These are phyloP conservation scores for Callionymus lyra DNA, from an alignment of 2,113 vertebrate species.

Conservation along the genomic window DNA sequence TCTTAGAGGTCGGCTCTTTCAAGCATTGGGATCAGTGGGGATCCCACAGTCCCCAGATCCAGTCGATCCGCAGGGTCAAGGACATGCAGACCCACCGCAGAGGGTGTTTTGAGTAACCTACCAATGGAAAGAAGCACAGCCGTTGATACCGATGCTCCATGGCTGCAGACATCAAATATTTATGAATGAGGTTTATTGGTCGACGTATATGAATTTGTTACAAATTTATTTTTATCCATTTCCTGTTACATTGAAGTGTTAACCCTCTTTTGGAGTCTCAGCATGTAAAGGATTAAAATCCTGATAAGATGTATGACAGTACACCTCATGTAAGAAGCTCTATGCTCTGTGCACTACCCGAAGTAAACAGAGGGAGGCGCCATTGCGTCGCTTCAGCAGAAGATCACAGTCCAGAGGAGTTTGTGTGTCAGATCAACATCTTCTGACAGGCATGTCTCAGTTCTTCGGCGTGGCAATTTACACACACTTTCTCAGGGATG, in stretches of 20 bases:
- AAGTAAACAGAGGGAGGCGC: constrained; percentile 38
- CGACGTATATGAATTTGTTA: no score
- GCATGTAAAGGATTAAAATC: no score
- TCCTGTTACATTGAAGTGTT: no score
- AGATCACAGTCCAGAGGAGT: constrained; percentile 2
- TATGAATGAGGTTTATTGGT: no score
- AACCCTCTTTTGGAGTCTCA: no score
- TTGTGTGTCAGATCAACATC: constrained; percentile 24
- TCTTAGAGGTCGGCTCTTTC: constrained; percentile 67
- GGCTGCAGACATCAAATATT: no score
- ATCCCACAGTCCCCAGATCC: constrained; percentile 70
- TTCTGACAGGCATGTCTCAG: constrained; percentile 27
- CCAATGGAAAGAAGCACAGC: no score
- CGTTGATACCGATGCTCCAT: no score
- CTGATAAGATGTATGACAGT: no score
- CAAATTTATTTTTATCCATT: no score
- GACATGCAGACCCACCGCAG: constrained; percentile 75
- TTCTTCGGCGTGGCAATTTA: constrained; percentile 32
- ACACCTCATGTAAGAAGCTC: constrained; percentile 32
- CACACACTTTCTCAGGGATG: constrained; percentile 68
- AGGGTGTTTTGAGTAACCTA: constrained; percentile 63
- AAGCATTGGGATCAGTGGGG: constrained; percentile 82
- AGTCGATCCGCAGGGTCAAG: constrained; percentile 74
- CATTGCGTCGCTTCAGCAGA: constrained; percentile 13
- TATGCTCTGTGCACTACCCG: no score